These are phyloP conservation scores for Aplochiton taeniatus DNA, from an alignment of 2,797 vertebrate genomes.

Conservation along the genomic window DNA sequence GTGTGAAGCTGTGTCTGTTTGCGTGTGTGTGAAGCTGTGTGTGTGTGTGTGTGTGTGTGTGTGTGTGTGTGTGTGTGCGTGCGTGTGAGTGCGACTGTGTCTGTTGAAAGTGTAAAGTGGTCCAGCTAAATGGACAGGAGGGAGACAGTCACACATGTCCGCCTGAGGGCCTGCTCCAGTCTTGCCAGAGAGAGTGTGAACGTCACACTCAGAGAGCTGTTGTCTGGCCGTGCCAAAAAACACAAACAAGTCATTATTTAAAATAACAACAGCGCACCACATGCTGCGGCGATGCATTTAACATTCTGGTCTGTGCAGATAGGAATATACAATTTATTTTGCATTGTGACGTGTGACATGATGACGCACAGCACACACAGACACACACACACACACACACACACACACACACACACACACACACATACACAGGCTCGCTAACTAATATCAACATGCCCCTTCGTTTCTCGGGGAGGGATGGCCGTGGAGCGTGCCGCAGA, in stretches of 20 bases:
- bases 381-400: not conserved
- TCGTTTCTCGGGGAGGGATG: slow-evolving; percentile 46
- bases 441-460: slow-evolving; percentile 5
- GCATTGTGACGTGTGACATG: too few species aligned
- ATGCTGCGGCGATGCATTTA: too few species aligned
- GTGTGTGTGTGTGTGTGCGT: not conserved
- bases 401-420: slow-evolving; percentile 10
- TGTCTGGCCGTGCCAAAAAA: not conserved
- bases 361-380: slow-evolving; percentile 3
- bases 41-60: not conserved
- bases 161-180: slow-evolving; percentile 1
- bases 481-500: slow-evolving; percentile 49
- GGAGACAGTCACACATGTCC: slow-evolving; percentile 9
- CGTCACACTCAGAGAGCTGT: slow-evolving; percentile 3
- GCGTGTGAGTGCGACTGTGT: not conserved
- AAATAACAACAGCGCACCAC: too few species aligned
- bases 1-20: too few species aligned
- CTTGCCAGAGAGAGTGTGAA: slow-evolving; percentile 13
- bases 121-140: slow-evolving; percentile 7
- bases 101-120: not conserved
- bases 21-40: slow-evolving; percentile 2
- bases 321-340: too few species aligned
- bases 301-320: too few species aligned
- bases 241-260: too few species aligned
- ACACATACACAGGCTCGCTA: not conserved